Percentiles rank a stretch among this genome's conserved stretches.
phyloP scores from a whole-genome alignment of 2,113 vertebrate genomes.

The Aleadryas rufinucha region DNA sequence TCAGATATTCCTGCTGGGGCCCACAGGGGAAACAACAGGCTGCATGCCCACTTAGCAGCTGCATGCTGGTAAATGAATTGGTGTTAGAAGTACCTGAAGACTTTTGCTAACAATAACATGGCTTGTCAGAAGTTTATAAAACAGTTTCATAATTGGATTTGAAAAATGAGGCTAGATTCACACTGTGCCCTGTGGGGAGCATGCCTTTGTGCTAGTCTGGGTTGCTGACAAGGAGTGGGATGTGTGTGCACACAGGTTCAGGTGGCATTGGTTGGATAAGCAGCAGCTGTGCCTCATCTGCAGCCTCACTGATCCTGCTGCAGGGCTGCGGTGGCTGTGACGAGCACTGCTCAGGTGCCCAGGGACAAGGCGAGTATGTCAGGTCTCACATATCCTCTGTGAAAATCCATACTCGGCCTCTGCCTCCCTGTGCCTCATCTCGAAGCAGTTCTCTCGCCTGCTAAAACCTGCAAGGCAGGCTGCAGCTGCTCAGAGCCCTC shows the following conservation, averaged over 20 bases:
- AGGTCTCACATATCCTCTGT: rapidly evolving
- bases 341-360: not conserved
- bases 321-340: not conserved
- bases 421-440: not conserved
- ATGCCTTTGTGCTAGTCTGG: not conserved
- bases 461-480: not conserved
- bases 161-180: not conserved
- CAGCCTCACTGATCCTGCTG: not conserved
- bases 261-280: not conserved
- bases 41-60: not conserved
- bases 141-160: not conserved
- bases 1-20: not conserved
- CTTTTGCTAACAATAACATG: not conserved
- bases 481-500: not conserved
- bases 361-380: rapidly evolving
- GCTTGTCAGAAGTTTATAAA: not conserved
- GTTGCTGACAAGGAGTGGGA: not conserved
- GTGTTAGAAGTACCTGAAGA: not conserved
- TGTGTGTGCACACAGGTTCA: rapidly evolving
- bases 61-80: not conserved
- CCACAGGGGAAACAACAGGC: not conserved
- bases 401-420: not conserved
- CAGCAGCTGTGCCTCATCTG: not conserved
- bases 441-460: rapidly evolving
- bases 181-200: not conserved